phyloP scores from a whole-genome alignment of 2,888 invertebrate genomes.

The Alviniconcha strummeri region DNA sequence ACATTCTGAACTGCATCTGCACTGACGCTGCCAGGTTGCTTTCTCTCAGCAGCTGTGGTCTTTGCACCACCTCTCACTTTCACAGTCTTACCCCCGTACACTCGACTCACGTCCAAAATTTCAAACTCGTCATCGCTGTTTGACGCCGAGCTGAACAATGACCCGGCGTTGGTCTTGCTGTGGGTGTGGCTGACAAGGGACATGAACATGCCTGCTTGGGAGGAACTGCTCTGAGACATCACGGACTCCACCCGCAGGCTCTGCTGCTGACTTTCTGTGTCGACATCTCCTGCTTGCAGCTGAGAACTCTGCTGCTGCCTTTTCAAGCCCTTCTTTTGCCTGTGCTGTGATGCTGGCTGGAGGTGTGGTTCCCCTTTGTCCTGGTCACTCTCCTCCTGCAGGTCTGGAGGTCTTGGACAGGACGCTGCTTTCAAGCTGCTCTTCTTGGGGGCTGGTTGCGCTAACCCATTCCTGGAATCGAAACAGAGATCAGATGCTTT shows the following conservation, averaged over 20 bases:
- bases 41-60: not conserved
- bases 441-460: not conserved
- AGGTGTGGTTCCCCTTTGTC: not conserved
- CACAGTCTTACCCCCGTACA: not conserved
- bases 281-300: too few species aligned
- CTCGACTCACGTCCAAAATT: slow-evolving; percentile 19
- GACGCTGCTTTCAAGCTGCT: not conserved
- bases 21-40: not conserved
- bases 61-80: not conserved
- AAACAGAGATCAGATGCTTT: too few species aligned
- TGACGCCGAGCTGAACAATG: not conserved
- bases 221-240: slow-evolving; percentile 2
- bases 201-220: slow-evolving; percentile 27
- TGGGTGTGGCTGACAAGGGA: slow-evolving; percentile 8
- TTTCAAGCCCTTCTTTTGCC: not conserved
- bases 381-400: not conserved
- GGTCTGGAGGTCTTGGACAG: slow-evolving; percentile 3
- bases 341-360: too few species aligned
- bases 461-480: not conserved
- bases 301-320: not conserved
- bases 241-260: not conserved
- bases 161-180: not conserved
- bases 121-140: slow-evolving; percentile 21
- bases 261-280: not conserved
- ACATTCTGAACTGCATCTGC: too few species aligned